Evolutionary conservation across 92 coral and sea anemone genomes (phyloP).

Genomic region (Umimayanthus kanabou): DNA sequence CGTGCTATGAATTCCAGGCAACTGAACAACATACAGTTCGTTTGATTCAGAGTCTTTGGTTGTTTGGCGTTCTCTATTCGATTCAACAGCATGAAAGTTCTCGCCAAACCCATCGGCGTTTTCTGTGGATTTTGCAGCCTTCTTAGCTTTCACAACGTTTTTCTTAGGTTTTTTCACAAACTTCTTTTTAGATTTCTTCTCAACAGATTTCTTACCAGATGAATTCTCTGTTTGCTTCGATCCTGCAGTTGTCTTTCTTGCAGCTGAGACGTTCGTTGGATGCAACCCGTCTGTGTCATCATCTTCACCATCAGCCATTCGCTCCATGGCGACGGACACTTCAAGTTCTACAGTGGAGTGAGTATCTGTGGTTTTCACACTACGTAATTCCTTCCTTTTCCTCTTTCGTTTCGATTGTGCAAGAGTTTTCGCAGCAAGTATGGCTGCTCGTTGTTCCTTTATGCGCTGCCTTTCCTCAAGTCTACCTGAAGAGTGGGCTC

Average conservation of each 20-base stretch:
- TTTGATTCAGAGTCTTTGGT: neutral
- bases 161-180: neutral
- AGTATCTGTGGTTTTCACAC: neutral
- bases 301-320: neutral
- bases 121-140: slow-evolving; percentile 1
- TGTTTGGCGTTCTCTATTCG: neutral
- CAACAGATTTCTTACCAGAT: neutral
- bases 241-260: neutral
- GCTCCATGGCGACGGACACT: neutral
- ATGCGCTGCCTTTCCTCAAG: slow-evolving; percentile 32
- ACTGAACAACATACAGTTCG: slow-evolving; percentile 11
- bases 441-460: slow-evolving; percentile 31
- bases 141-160: neutral
- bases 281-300: neutral
- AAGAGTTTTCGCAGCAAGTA: slow-evolving; percentile 29
- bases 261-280: neutral
- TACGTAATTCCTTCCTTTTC: neutral
- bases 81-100: neutral
- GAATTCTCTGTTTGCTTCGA: neutral
- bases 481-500: slow-evolving; percentile 20
- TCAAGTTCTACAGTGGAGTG: neutral
- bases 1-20: neutral
- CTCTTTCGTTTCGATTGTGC: slow-evolving; percentile 21
- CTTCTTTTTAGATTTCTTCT: neutral
- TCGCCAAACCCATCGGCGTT: neutral